Evolutionary conservation across 2,113 vertebrate genomes (phyloP).

Genomic region (Leptocoma aspasia): DNA sequence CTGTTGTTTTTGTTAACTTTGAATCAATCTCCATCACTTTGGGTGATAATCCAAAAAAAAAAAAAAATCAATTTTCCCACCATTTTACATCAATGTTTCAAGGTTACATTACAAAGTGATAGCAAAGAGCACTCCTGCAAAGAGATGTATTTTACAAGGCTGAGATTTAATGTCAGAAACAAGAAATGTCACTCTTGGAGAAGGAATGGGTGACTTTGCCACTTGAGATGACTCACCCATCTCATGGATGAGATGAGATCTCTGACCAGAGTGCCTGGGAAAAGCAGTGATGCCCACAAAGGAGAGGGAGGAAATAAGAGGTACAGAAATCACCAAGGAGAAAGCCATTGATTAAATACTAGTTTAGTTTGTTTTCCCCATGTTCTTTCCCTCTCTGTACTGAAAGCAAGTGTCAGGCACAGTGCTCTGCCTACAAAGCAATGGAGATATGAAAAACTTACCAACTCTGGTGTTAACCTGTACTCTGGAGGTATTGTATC

Average conservation of each 20-base stretch:
- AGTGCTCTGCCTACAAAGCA: neutral
- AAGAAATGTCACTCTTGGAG: neutral
- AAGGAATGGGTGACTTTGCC: neutral
- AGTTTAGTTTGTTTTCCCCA: neutral
- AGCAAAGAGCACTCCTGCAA: neutral
- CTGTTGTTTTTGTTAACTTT: neutral
- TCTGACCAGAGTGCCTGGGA: neutral
- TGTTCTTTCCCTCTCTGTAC: rapidly evolving
- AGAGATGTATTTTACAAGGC: neutral
- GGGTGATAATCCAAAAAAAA: neutral
- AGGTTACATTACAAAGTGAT: neutral
- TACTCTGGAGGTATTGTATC: conserved; percentile 69
- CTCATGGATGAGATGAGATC: neutral
- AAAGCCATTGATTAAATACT: neutral
- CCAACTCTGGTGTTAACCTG: conserved; percentile 59
- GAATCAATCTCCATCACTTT: neutral
- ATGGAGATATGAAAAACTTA: neutral
- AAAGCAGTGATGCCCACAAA: neutral
- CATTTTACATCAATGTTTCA: neutral
- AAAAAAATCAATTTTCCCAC: neutral
- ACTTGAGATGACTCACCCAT: neutral
- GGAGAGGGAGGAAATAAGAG: neutral
- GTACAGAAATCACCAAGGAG: neutral
- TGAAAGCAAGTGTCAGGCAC: neutral
- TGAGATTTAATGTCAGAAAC: neutral